Evolutionary conservation across 2,113 vertebrate genomes (phyloP).

Genomic region (Cervus canadensis): DNA sequence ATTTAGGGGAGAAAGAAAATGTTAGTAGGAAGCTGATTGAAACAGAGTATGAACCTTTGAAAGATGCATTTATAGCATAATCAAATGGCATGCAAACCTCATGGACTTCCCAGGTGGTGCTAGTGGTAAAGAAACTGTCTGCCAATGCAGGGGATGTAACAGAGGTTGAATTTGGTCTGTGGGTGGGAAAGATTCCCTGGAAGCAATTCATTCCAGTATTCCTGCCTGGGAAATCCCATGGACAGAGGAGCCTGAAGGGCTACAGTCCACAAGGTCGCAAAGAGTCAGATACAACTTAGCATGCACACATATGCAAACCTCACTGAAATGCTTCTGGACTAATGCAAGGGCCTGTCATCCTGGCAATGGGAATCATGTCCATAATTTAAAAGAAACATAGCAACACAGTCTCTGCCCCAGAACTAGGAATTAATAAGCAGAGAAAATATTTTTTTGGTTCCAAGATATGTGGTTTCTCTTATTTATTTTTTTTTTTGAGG

Average conservation of each 20-base stretch:
- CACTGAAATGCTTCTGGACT: not conserved
- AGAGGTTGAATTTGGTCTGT: not conserved
- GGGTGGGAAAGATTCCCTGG: not conserved
- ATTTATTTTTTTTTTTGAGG: not conserved
- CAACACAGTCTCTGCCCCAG: not conserved
- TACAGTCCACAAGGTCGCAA: not conserved
- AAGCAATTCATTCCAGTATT: not conserved
- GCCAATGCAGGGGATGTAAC: not conserved
- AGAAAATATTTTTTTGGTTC: not conserved
- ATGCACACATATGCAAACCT: rapidly evolving
- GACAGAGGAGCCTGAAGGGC: not conserved
- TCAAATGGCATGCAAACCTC: not conserved
- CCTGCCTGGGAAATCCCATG: not conserved
- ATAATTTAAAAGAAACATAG: not conserved
- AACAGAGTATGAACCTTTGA: not conserved
- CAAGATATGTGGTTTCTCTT: not conserved
- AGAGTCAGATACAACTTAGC: not conserved
- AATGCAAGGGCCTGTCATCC: not conserved
- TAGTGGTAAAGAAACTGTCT: not conserved
- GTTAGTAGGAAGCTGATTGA: not conserved
- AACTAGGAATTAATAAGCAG: not conserved
- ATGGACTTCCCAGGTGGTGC: not conserved
- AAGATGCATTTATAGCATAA: not conserved
- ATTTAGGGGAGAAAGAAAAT: not conserved
- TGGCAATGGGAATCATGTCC: not conserved